These are phyloP conservation scores for Ormyrus pomaceus DNA, from an alignment of 2,888 invertebrate species.

Conservation along the genomic window DNA sequence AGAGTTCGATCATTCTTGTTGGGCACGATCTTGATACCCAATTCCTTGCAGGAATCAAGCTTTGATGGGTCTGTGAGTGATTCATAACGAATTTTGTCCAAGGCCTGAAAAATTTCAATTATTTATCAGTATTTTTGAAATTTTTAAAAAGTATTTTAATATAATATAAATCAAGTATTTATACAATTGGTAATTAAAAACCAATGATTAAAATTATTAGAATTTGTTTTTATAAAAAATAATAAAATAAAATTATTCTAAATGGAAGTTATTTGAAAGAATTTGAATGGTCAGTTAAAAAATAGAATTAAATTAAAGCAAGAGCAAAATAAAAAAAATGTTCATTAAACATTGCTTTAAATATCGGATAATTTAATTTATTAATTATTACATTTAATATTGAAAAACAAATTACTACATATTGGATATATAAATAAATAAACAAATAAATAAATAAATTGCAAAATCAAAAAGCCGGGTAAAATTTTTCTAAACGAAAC, in stretches of 20 bases:
- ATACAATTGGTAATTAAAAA: background rate
- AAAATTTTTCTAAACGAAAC: background rate
- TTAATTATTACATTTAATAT: background rate
- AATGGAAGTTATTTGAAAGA: background rate
- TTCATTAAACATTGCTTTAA: too few species aligned
- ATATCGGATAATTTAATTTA: too few species aligned
- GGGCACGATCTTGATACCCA: constrained; percentile 97
- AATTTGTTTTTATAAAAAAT: background rate
- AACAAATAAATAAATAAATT: background rate
- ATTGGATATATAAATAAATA: background rate
- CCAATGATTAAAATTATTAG: background rate
- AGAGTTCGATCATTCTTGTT: constrained; percentile 97
- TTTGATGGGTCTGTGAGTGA: constrained; percentile 97
- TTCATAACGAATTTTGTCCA: constrained; percentile 96
- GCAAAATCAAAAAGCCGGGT: background rate
- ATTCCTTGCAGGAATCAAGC: constrained; percentile 94
- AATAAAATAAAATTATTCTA: background rate
- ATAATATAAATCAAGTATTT: too few species aligned
- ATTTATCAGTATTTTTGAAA: background rate
- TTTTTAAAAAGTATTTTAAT: background rate
- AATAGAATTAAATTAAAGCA: too few species aligned
- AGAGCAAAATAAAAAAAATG: too few species aligned
- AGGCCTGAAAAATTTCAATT: constrained; percentile 75
- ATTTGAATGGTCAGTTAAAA: too few species aligned
- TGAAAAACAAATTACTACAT: background rate